Conservation (phyloP, 2,113 vertebrate genomes). For the Syrmaticus mikado region DNA sequence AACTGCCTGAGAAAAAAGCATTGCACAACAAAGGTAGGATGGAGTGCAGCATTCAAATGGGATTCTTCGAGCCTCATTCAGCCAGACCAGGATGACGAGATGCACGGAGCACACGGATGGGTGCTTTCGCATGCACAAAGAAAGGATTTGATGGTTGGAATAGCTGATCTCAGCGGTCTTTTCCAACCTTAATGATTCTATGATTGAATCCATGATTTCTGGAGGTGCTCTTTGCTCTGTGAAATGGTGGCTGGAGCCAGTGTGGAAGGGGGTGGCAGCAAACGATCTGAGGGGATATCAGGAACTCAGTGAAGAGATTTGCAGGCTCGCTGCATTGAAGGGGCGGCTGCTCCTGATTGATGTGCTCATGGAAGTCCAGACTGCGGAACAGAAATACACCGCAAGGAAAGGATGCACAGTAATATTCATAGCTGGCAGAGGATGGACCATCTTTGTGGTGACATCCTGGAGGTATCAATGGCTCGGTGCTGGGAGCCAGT, state of each 20-base stretch:
- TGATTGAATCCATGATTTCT: not conserved
- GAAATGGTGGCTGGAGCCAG: not conserved
- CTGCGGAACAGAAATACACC: not conserved
- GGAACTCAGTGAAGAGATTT: not conserved
- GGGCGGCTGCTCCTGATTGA: not conserved
- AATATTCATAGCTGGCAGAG: not conserved
- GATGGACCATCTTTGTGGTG: not conserved
- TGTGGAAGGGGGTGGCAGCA: not conserved
- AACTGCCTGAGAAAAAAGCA: conserved; percentile 44
- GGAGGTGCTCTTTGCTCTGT: not conserved
- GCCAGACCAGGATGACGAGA: not conserved
- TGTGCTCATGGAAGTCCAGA: not conserved
- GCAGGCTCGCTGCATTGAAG: fast-evolving
- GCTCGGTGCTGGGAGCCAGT: not conserved
- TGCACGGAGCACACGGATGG: fast-evolving
- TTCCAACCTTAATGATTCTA: no score
- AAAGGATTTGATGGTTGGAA: not conserved
- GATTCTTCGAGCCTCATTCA: not conserved
- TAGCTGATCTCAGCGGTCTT: no score
- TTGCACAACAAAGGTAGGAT: conserved; percentile 48
- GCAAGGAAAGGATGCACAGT: not conserved
- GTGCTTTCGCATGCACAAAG: not conserved
- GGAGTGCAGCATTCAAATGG: not conserved
- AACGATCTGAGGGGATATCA: not conserved
- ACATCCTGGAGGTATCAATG: not conserved